Conservation (phyloP, 2,888 invertebrate genomes). For the Monopis laevigella region DNA sequence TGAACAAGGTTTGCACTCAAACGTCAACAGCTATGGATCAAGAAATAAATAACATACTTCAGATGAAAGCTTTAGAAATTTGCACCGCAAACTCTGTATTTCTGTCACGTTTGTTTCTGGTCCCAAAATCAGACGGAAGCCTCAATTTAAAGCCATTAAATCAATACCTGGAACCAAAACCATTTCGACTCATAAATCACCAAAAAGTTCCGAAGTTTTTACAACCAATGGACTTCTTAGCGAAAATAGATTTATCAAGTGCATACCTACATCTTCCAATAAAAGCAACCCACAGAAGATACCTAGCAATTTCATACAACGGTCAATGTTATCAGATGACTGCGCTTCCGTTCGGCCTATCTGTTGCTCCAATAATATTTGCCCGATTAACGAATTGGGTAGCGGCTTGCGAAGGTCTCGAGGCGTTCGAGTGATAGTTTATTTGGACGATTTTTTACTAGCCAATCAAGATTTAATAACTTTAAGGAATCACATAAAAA, state of each 20-base stretch:
- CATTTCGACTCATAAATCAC: conserved; percentile 7
- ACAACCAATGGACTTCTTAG: too few species aligned
- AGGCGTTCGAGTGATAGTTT: neutral
- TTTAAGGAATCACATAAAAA: neutral
- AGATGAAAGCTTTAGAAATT: neutral
- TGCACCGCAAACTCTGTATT: too few species aligned
- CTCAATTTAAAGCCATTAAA: conserved; percentile 4
- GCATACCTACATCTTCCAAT: conserved; percentile 8
- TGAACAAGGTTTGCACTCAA: neutral
- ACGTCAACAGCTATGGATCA: neutral
- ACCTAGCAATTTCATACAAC: neutral
- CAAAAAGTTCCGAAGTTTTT: conserved; percentile 2
- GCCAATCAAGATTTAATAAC: neutral
- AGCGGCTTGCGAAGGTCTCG: neutral
- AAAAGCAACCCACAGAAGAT: neutral
- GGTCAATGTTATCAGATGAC: neutral
- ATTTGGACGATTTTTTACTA: conserved; percentile 1
- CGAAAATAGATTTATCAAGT: conserved; percentile 2
- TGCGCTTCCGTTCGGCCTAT: conserved; percentile 1
- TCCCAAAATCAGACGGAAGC: neutral
- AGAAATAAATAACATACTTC: neutral
- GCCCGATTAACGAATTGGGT: neutral
- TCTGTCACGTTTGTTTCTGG: too few species aligned
- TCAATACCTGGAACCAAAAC: conserved; percentile 1
- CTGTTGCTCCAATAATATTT: neutral